Evolutionary conservation across 2,888 invertebrate genomes (phyloP), one percentile per base, ranked within the genome.

Genomic region (Pterostichus niger): DNA sequence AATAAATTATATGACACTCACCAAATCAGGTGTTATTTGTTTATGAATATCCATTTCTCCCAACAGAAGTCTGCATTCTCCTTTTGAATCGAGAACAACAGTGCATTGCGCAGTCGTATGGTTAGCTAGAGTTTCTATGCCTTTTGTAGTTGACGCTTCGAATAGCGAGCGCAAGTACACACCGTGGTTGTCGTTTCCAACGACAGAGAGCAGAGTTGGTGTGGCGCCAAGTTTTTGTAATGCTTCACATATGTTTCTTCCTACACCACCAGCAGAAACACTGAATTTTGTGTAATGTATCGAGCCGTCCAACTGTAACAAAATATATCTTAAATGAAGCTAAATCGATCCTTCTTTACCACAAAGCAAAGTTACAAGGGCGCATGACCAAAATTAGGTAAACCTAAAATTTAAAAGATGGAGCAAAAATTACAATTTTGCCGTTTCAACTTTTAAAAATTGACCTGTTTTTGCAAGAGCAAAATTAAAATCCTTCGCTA

Each of bases 191-290:
- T 98, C 98, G 79, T 93, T 91, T 0, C 97, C 98, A 2, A 98
- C 88, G 0, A 94, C 94, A 0, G 97, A 95, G 54, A 98, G 91
- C 61, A 98, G 93, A 31, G 92, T 89, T 0, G 94, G 93, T 1
- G 90, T 85, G 0, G 92, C 92, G 46, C 94, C 94, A 35, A 98
- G 91, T 86, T 95, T 94, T 86, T 93, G 93, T 76, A 99, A 90
- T 17, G 96, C 96, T 87, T 98, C 97, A 0, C 97, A 96, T 79
- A 99, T 92, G 89, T 99, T 99, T 76, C 98, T 92, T 0, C 94
- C 99, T 0, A 99, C 99, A 11, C 99, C 99, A 10, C 99, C 99
- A 6, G 93, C 93, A 82, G 93, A 93, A 86, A 93, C 92, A 64
- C 92, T 91, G 44, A 94, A 93, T 83, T 90, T 89, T 31, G 95